Evolutionary conservation across 2,888 invertebrate species (phyloP).

Genomic region (Ennomos erosarius): DNA sequence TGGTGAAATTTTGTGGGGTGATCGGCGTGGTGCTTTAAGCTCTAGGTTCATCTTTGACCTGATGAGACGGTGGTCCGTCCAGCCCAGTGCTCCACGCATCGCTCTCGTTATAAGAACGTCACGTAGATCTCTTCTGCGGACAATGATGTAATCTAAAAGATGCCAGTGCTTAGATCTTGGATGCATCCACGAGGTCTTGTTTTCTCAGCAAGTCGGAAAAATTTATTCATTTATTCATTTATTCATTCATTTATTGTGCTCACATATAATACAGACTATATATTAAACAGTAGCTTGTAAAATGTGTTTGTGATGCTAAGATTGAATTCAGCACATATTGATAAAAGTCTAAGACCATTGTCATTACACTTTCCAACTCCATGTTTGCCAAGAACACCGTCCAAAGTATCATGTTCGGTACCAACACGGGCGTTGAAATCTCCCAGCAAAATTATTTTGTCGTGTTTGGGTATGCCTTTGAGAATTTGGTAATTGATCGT

Average conservation of each 20-base stretch:
- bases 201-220: conserved; percentile 28
- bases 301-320: conserved; percentile 28
- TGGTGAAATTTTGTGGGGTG: conserved; percentile 18
- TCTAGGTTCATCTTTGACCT: conserved; percentile 26
- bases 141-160: conserved; percentile 36
- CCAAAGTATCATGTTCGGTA: too few species aligned
- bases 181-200: conserved; percentile 41
- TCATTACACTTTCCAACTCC: conserved; percentile 17
- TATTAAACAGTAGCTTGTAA: too few species aligned
- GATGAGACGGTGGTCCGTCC: conserved; percentile 32
- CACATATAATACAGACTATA: too few species aligned
- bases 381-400: too few species aligned
- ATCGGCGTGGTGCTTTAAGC: conserved; percentile 18
- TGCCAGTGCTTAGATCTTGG: conserved; percentile 41
- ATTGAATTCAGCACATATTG: conserved; percentile 26
- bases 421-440: too few species aligned
- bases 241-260: too few species aligned
- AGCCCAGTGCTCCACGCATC: conserved; percentile 19
- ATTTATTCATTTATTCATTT: too few species aligned
- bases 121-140: conserved; percentile 3
- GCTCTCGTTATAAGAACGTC: conserved; percentile 16
- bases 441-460: too few species aligned
- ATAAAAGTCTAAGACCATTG: conserved; percentile 16
- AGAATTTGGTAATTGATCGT: too few species aligned
- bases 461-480: too few species aligned